Base-by-base conservation (phyloP, 2,797 vertebrate genomes). In the Cephalopachus bancanus region DNA sequence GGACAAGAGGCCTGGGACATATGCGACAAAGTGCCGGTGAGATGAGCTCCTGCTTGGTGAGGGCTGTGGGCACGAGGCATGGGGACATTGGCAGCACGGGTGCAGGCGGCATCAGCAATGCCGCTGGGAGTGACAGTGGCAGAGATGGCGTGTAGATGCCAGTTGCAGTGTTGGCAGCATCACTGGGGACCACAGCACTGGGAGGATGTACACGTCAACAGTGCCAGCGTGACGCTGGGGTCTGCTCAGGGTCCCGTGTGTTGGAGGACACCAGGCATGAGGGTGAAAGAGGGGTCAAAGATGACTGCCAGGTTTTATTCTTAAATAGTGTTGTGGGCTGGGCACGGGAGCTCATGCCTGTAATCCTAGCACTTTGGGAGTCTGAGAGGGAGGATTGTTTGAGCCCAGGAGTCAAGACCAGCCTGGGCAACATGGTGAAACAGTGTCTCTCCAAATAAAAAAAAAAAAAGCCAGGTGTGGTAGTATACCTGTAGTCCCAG, bases 161-260 rank as follows among this genome's bases (percentile, higher is more conserved):
- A 97, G 60, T 8, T 22, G 49, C 49, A 71, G 2, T 55, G 10
- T 60, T 89, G 72, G 83, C 88, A 84, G 65, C 17, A 44, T 5
- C 20, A 14, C 1, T 67, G 44, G 24, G 83, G 94, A 91, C 26
- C 24, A 33, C 26, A 44, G n/a, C 33, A n/a, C 8, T 91, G 55
- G 59, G 69, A 69, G 62, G 7, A 62, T 53, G 9, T 37, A 76
- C 86, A 86, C 8, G 49, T 53, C 69, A 28, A 60, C 20, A 67
- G 53, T 86, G 64, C 9, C 37, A 57, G 1, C 4, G 2, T 7
- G 9, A 19, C 59, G 53, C 30, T 44, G 10, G 5, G 2, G 53
- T 64, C 19, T n/a, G 30, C 83, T 74, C 33, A 1, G 0, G 10
- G n/a, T 30, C 28, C 28, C 76, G 12, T 0, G 10, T 0, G 1